Evolutionary conservation across 2,797 vertebrate genomes (phyloP).

Genomic region (Iguana delicatissima): DNA sequence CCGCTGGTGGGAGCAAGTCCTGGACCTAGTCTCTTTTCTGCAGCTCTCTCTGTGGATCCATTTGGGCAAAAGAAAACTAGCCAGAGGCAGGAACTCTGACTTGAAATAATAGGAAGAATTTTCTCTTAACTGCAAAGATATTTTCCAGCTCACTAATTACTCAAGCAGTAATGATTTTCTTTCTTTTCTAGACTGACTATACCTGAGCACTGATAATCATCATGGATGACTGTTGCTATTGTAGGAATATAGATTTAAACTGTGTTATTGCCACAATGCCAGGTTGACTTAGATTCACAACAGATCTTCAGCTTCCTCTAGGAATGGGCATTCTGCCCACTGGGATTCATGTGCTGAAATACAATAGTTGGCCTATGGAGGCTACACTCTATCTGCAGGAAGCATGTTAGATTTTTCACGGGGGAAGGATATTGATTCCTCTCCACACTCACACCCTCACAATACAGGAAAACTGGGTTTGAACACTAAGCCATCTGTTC

Average conservation of each 20-base stretch:
- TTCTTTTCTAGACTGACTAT: neutral
- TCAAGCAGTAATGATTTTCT: neutral
- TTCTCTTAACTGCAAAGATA: neutral
- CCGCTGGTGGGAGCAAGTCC: neutral
- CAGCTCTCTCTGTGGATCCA: neutral
- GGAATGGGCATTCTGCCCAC: too few relatives aligned
- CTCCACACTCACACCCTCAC: too few relatives aligned
- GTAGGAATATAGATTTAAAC: neutral
- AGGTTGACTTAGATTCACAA: neutral
- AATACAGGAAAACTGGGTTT: neutral
- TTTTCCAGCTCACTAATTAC: neutral
- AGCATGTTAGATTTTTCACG: neutral
- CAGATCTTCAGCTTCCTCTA: neutral
- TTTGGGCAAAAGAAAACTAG: neutral
- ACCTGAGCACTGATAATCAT: neutral
- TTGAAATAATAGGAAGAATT: slow-evolving; percentile 1
- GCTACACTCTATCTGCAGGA: neutral
- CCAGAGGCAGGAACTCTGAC: slow-evolving; percentile 15
- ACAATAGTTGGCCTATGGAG: neutral
- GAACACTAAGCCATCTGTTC: neutral
- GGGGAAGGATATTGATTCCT: neutral
- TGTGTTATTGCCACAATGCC: neutral
- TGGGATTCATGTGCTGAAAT: neutral
- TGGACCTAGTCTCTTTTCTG: neutral
- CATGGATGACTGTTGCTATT: neutral